Percentiles rank a stretch among this genome's conserved stretches.
Conservation (phyloP, 2,113 vertebrate species). For the Myxocyprinus asiaticus region DNA sequence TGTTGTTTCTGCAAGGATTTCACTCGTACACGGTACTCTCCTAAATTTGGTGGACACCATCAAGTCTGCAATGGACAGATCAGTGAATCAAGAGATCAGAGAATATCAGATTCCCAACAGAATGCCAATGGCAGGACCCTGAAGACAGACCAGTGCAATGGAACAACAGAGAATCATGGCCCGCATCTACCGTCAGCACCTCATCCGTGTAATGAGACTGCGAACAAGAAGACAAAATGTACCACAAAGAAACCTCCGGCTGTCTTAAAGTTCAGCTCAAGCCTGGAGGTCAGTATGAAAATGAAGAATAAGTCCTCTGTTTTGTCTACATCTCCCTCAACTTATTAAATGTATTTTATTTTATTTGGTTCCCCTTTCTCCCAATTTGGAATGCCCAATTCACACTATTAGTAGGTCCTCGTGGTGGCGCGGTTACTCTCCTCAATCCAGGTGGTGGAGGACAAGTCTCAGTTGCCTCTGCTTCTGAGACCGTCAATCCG, state of each 20-base stretch:
- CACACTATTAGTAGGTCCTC: too few relatives aligned
- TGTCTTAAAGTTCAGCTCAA: constrained; percentile 66
- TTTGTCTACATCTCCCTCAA: too few relatives aligned
- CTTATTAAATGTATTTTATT: too few relatives aligned
- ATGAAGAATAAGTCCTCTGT: too few relatives aligned
- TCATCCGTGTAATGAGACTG: constrained; percentile 36
- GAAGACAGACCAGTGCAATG: constrained; percentile 37
- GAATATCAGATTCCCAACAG: constrained; percentile 14
- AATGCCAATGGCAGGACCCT: constrained; percentile 23
- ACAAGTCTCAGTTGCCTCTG: too few relatives aligned
- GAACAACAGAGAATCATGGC: constrained; percentile 36
- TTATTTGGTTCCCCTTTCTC: too few relatives aligned
- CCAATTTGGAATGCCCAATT: too few relatives aligned
- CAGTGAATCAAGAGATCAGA: constrained; percentile 55
- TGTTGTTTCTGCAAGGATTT: constrained; percentile 61
- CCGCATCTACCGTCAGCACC: constrained; percentile 13
- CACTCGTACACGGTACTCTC: constrained; percentile 41
- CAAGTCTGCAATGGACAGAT: constrained; percentile 56
- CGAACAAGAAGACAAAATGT: constrained; percentile 53
- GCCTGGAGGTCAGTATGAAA: constrained; percentile 73
- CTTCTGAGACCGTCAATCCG: too few relatives aligned
- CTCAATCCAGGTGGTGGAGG: too few relatives aligned
- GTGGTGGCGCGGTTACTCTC: too few relatives aligned
- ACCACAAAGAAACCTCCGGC: constrained; percentile 44
- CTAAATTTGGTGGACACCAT: constrained; percentile 44